phyloP scores from a whole-genome alignment of 2,113 vertebrate species.

The Otolemur garnettii region DNA sequence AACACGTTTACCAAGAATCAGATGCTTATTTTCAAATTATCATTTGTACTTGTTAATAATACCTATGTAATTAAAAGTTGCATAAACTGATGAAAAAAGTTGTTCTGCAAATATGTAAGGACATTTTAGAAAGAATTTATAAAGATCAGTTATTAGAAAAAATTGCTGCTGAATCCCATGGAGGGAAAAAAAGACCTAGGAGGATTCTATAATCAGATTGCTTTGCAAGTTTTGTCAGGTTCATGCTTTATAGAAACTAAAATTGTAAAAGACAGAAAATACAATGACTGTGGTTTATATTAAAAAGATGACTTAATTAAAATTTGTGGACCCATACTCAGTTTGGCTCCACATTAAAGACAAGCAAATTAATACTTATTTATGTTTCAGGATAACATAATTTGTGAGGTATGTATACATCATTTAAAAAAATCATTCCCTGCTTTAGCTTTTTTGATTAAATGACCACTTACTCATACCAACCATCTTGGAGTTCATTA shows the following conservation, averaged over 20 bases:
- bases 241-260: slow-evolving; percentile 8
- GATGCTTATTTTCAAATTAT: not conserved
- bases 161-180: not conserved
- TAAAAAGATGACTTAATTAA: not conserved
- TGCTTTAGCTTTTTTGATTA: not conserved
- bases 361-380: not conserved
- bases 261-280: not conserved
- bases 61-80: not conserved
- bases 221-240: not conserved
- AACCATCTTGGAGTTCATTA: not conserved
- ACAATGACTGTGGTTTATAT: not conserved
- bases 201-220: not conserved
- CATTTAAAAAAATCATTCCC: not conserved
- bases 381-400: slow-evolving; percentile 17
- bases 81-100: not conserved
- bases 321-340: not conserved
- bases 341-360: not conserved
- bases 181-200: not conserved
- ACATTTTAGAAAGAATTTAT: not conserved
- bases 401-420: not conserved
- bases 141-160: not conserved
- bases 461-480: not conserved
- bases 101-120: not conserved
- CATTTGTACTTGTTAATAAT: not conserved
- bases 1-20: not conserved